These are phyloP conservation scores for Genyomyrus donnyi DNA, from an alignment of 2,113 vertebrate species.

Conservation along the genomic window DNA sequence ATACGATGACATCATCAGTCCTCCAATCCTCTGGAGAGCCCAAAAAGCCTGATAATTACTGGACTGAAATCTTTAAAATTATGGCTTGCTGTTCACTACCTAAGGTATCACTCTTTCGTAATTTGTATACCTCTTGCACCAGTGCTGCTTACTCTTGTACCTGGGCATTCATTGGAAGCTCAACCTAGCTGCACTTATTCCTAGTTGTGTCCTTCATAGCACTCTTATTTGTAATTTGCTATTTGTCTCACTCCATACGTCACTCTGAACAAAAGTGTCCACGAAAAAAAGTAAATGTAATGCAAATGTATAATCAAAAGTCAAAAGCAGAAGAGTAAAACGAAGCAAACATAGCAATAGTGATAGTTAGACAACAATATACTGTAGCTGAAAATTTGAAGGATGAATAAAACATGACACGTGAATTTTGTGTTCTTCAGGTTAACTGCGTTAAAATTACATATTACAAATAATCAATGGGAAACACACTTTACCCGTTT, in stretches of 20 bases:
- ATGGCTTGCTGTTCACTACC: not conserved
- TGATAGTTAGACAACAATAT: not conserved
- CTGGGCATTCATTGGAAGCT: not conserved
- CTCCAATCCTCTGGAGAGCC: not conserved
- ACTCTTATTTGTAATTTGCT: not conserved
- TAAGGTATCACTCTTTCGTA: not conserved
- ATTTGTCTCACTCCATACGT: not conserved
- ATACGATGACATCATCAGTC: not conserved
- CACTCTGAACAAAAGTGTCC: not conserved
- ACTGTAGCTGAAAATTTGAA: not conserved
- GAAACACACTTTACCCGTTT: slow-evolving; percentile 70
- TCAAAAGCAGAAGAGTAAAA: not conserved
- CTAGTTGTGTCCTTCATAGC: not conserved
- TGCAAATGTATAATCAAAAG: not conserved
- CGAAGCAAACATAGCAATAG: not conserved
- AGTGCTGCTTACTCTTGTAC: not conserved
- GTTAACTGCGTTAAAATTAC: not conserved
- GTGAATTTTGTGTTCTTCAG: not conserved
- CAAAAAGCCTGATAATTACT: not conserved
- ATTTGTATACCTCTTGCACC: not conserved
- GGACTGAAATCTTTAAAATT: not conserved
- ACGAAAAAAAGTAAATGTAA: not conserved
- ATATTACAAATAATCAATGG: not conserved
- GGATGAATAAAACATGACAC: not conserved
- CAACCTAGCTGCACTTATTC: not conserved